Conservation (phyloP, 2,113 vertebrate species). For the Cranoglanis bouderius region DNA sequence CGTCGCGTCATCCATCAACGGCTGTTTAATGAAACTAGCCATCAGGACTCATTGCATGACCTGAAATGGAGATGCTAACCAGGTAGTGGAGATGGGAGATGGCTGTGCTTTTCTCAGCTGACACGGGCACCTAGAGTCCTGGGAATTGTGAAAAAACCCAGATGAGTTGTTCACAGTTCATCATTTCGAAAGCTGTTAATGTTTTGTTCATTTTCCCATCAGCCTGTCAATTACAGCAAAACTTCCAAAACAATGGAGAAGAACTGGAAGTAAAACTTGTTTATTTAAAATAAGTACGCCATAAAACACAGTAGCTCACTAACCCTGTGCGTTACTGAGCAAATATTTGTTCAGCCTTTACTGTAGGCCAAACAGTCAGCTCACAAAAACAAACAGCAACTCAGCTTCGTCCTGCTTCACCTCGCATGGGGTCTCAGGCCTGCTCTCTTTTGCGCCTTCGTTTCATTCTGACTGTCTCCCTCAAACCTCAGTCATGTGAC, state of each 20-base stretch:
- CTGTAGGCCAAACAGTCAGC: constrained; percentile 29
- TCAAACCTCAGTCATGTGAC: background rate
- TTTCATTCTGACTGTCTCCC: background rate
- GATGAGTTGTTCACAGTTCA: background rate
- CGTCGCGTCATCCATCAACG: constrained; percentile 41
- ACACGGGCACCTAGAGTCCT: background rate
- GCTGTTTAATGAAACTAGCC: constrained; percentile 48
- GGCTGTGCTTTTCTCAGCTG: background rate
- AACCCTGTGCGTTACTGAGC: background rate
- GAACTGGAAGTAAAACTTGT: constrained; percentile 1
- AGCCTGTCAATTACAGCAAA: background rate
- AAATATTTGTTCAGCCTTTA: constrained; percentile 42
- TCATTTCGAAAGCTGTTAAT: background rate
- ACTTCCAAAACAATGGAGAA: background rate
- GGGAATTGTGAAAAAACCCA: constrained; percentile 17
- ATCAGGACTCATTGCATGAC: constrained; percentile 37
- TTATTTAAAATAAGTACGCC: constrained; percentile 4
- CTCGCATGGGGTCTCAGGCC: background rate
- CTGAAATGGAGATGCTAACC: constrained; percentile 43
- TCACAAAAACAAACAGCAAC: constrained; percentile 42
- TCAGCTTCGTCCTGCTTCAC: background rate
- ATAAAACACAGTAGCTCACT: constrained; percentile 22
- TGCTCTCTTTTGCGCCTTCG: background rate
- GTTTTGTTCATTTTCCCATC: background rate
- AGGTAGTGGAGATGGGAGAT: constrained; percentile 11